Base-by-base conservation (phyloP, 2,113 vertebrate species). In the Eubucco bourcierii region DNA sequence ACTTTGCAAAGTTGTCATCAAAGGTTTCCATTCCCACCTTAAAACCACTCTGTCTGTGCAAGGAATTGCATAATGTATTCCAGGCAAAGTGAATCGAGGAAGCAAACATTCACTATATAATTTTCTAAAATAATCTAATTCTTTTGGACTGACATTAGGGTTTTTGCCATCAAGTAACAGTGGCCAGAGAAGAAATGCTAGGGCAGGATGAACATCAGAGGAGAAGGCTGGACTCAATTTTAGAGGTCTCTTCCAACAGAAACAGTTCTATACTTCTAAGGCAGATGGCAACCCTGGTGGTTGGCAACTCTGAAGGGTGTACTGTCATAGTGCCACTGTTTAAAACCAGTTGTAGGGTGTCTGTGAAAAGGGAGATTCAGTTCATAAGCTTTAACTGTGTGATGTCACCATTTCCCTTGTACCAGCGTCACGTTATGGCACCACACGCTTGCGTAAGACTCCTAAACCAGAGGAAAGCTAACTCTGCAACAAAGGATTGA, bases 391-490 rank as follows among this genome's bases (percentile, higher is more conserved):
- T n/a, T 25, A 12, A 28, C 37, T 81, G 12, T 19, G 24, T 34
- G 24, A 19, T 75, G 58, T 60, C 74, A 60, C 21, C 2, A 6
- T n/a, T 58, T 61, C 23, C 23, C 24, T 71, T 28, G 44, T 84
- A 31, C 70, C 52, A 74, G n/a, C 6, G 3, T 47, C 66, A 31
- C 41, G 58, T 72, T 31, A 28, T 31, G 63, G 16, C 10, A 21
- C 1, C 0, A 3, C 34, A 41, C 7, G 0, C 3, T 19, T 79
- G 31, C 33, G 44, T 17, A 12, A 68, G 52, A 33, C 9, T 3
- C 5, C 61, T 55, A 70, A 63, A 66, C 5, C 18, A 29, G 34
- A 59, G 25, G 19, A 17, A 3, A 31, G 33, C 28, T 63, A 47
- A 50, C 13, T 9, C 33, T 39, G 28, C 18, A 39, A 5, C 29